A percentile compares a stretch with the other conserved stretches of the same genome.
Conservation (phyloP, 2,113 vertebrate species). For the Calonectris borealis region DNA sequence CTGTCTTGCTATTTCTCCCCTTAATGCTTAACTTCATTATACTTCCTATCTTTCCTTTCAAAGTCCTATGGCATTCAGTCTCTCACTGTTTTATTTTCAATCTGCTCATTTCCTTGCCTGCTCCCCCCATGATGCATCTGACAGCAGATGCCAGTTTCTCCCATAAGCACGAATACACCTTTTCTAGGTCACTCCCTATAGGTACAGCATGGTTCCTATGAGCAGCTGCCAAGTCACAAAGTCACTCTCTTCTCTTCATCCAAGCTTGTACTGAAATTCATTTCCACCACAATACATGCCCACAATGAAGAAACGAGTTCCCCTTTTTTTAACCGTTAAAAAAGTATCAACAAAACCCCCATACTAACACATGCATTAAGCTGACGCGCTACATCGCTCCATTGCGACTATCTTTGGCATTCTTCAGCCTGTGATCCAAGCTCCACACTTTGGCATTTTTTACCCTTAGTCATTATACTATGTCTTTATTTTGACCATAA, state of each 20-base stretch:
- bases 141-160: background rate
- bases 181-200: background rate
- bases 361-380: background rate
- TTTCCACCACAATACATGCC: background rate
- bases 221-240: background rate
- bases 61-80: background rate
- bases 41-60: background rate
- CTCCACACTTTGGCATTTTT: background rate
- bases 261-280: background rate
- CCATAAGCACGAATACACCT: background rate
- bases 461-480: background rate
- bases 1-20: background rate
- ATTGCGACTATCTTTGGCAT: background rate
- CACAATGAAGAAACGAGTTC: background rate
- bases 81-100: background rate
- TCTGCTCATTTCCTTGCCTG: background rate
- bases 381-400: rapidly evolving
- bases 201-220: rapidly evolving
- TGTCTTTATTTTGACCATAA: background rate
- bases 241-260: background rate
- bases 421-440: background rate
- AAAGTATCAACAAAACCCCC: background rate
- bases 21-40: background rate
- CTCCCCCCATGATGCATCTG: background rate
- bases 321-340: background rate